These are phyloP conservation scores for Uloborus plumipes DNA, from an alignment of 2,888 invertebrate species.

Conservation along the genomic window DNA sequence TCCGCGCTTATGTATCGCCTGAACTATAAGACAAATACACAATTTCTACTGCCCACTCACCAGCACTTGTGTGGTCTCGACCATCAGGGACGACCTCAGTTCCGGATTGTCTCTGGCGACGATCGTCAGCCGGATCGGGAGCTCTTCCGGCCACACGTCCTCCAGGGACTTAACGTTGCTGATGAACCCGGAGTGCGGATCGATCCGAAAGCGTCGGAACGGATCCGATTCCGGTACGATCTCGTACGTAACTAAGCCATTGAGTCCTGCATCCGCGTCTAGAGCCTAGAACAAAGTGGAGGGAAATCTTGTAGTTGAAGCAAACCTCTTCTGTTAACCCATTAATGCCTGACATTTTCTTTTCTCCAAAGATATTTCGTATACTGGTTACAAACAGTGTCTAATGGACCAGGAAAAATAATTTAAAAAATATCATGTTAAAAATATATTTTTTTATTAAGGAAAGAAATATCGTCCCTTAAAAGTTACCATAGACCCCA, in stretches of 20 bases:
- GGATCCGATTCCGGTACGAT: constrained; percentile 71
- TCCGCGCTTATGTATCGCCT: too few relatives aligned
- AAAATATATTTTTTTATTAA: too few relatives aligned
- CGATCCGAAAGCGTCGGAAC: constrained; percentile 80
- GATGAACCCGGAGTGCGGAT: constrained; percentile 82
- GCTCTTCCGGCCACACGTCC: constrained; percentile 76
- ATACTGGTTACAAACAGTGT: too few relatives aligned
- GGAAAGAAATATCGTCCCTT: too few relatives aligned
- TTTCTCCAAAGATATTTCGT: too few relatives aligned
- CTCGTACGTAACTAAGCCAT: constrained; percentile 82
- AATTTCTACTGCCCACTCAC: constrained; percentile 71
- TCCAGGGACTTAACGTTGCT: constrained; percentile 82
- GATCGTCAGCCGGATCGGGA: constrained; percentile 83
- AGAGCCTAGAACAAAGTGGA: constrained; percentile 77
- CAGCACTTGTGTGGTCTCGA: constrained; percentile 78
- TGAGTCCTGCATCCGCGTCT: constrained; percentile 87
- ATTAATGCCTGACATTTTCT: too few relatives aligned
- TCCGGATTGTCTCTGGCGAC: constrained; percentile 83
- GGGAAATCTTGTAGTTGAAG: too few relatives aligned
- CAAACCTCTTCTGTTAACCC: too few relatives aligned
- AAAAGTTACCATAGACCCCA: too few relatives aligned
- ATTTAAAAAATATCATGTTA: too few relatives aligned
- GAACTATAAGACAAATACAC: too few relatives aligned
- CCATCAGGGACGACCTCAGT: constrained; percentile 76
- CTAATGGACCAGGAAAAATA: too few relatives aligned